Evolutionary conservation across 1,140 invertebrate genomes (phyloP).

Genomic region (Prorops nasuta): DNA sequence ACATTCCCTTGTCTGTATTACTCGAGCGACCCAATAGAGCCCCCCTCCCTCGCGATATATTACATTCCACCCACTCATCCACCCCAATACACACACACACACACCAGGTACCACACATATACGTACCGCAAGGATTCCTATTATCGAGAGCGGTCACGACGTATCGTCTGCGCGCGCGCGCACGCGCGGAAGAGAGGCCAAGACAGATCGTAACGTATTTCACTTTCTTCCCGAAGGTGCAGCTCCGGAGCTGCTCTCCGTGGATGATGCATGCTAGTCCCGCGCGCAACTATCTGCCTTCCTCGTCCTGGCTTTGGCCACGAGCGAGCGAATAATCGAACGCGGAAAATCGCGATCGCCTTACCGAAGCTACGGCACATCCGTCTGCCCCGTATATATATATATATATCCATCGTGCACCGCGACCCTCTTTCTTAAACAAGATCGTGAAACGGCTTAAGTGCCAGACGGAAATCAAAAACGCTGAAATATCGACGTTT

Average conservation of each 20-base stretch:
- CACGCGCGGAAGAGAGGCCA: conserved; percentile 38
- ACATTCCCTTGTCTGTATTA: conserved; percentile 7
- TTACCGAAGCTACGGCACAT: conserved; percentile 6
- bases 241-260: conserved; percentile 18
- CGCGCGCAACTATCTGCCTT: background rate
- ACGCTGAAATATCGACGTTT: too few relatives aligned
- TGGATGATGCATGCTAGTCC: conserved; percentile 29
- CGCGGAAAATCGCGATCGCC: conserved; percentile 44
- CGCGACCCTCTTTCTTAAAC: too few relatives aligned
- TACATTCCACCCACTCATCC: conserved; percentile 47
- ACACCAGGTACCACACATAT: too few relatives aligned
- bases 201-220: conserved; percentile 47
- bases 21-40: background rate
- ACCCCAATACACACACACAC: too few relatives aligned
- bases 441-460: too few relatives aligned
- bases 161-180: conserved; percentile 43
- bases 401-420: too few relatives aligned
- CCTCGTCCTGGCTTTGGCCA: background rate
- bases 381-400: background rate
- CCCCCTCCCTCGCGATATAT: conserved; percentile 30
- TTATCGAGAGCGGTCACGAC: conserved; percentile 50
- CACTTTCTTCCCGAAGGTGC: conserved; percentile 48
- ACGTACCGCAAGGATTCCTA: conserved; percentile 40
- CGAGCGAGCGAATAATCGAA: conserved; percentile 39
- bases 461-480: too few relatives aligned